Conservation (phyloP, 2,113 vertebrate genomes). For the Triplophysa dalaica region DNA sequence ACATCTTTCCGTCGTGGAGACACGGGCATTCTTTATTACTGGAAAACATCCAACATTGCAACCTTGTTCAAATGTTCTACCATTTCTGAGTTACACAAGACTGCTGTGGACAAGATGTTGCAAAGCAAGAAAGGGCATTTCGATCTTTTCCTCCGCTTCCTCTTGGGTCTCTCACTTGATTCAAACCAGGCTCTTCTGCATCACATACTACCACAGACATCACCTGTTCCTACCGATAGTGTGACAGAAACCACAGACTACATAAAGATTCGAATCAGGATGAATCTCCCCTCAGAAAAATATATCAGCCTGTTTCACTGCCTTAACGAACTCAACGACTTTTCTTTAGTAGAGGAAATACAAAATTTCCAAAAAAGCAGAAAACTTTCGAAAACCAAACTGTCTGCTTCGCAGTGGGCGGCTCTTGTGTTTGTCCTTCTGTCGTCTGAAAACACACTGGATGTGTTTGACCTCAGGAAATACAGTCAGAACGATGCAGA, state of each 20-base stretch:
- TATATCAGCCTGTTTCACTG: constrained; percentile 49
- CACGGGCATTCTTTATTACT: background rate
- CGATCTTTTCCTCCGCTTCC: constrained; percentile 51
- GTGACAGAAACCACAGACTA: constrained; percentile 18
- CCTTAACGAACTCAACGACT: constrained; percentile 53
- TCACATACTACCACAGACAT: background rate
- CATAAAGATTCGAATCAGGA: constrained; percentile 29
- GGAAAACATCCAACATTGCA: background rate
- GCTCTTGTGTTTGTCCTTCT: constrained; percentile 51
- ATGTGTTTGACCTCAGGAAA: constrained; percentile 46
- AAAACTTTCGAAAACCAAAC: constrained; percentile 21
- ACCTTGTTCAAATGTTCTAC: background rate
- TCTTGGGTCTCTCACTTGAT: constrained; percentile 46
- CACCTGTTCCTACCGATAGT: background rate
- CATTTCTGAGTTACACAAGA: background rate
- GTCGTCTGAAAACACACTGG: constrained; percentile 41
- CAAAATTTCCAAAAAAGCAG: constrained; percentile 15
- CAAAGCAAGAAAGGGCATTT: constrained; percentile 33
- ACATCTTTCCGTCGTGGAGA: constrained; percentile 11
- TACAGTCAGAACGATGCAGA: constrained; percentile 35
- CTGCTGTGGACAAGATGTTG: constrained; percentile 32
- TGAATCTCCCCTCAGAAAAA: constrained; percentile 28
- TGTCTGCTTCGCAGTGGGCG: constrained; percentile 42
- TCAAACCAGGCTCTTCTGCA: constrained; percentile 28
- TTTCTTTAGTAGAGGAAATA: constrained; percentile 40